Evolutionary conservation across 2,888 invertebrate genomes (phyloP).

Genomic region (Caenorhabditis drosophilae): DNA sequence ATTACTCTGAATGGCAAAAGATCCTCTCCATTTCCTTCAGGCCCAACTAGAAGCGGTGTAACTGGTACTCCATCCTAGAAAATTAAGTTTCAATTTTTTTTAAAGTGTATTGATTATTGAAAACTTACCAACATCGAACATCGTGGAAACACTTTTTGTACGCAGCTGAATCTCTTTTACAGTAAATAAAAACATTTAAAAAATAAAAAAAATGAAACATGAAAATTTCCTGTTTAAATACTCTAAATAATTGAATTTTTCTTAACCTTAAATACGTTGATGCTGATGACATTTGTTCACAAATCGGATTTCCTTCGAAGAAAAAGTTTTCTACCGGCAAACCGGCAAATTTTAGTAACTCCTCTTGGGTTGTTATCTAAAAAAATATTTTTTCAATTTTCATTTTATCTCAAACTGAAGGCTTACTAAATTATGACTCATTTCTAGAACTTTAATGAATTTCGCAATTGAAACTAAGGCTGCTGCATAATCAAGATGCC

Average conservation of each 20-base stretch:
- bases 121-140: slow-evolving; percentile 54
- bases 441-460: slow-evolving; percentile 57
- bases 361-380: slow-evolving; percentile 53
- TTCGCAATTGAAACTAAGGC: slow-evolving; percentile 56
- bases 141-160: slow-evolving; percentile 59
- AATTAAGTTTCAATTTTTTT: background rate
- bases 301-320: slow-evolving; percentile 64
- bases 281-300: slow-evolving; percentile 39
- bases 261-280: slow-evolving; percentile 47
- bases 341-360: slow-evolving; percentile 55
- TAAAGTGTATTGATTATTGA: background rate
- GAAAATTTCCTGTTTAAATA: slow-evolving; percentile 1
- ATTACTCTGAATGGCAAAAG: slow-evolving; percentile 27
- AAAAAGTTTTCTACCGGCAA: slow-evolving; percentile 57
- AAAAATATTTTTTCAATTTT: slow-evolving; percentile 4
- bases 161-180: slow-evolving; percentile 46
- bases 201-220: slow-evolving; percentile 11
- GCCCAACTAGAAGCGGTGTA: slow-evolving; percentile 16
- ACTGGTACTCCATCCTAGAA: slow-evolving; percentile 33
- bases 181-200: slow-evolving; percentile 5
- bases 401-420: background rate
- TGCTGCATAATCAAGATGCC: slow-evolving; percentile 53
- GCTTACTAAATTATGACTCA: slow-evolving; percentile 62
- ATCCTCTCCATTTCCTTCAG: slow-evolving; percentile 11
- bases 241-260: too few relatives aligned